phyloP scores from a whole-genome alignment of 2,113 vertebrate species.

The Axis porcinus region DNA sequence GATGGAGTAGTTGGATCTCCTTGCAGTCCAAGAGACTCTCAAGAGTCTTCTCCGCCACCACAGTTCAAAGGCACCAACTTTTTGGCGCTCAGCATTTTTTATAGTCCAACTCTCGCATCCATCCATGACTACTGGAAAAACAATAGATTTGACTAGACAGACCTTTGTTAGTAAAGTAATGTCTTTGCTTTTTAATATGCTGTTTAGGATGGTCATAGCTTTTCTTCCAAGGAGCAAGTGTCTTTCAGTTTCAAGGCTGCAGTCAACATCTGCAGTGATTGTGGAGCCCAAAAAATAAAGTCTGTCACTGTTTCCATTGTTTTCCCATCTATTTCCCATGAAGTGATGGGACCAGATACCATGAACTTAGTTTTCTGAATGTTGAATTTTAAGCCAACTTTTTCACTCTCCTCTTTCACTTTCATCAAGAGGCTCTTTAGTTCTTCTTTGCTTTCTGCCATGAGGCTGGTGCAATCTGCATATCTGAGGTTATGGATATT shows the following conservation, averaged over 20 bases:
- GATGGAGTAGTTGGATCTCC: neutral
- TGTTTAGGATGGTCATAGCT: neutral
- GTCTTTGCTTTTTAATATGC: neutral
- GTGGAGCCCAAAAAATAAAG: neutral
- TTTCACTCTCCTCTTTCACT: neutral
- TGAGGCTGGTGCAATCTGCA: neutral
- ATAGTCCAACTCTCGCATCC: neutral
- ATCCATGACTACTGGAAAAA: neutral
- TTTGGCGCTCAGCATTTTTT: neutral
- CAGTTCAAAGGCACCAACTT: neutral
- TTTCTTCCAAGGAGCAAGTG: neutral
- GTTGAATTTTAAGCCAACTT: neutral
- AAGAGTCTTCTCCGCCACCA: neutral
- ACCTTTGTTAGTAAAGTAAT: neutral
- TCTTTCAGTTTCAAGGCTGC: neutral
- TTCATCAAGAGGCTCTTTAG: neutral
- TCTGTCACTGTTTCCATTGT: neutral
- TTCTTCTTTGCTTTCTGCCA: neutral
- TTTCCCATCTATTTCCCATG: neutral
- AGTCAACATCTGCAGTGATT: neutral
- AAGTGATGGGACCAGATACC: neutral
- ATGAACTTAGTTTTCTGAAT: neutral
- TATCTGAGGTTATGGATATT: neutral
- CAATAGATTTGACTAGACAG: neutral
- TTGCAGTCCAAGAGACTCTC: neutral